phyloP scores from a whole-genome alignment of 2,113 vertebrate species.

The Saimiri boliviensis region DNA sequence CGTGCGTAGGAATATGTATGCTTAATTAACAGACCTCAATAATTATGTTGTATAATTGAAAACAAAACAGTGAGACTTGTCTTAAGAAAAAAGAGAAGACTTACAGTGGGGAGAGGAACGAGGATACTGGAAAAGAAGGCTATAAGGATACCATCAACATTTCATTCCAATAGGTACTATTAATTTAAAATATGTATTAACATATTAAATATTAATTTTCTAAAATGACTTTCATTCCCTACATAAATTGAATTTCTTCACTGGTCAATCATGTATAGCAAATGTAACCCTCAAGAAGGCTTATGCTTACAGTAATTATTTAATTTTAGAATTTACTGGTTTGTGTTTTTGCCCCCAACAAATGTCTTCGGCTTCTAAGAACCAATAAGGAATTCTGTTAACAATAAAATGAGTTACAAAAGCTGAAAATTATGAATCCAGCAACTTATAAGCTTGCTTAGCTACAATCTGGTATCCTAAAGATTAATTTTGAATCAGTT shows the following conservation, averaged over 20 bases:
- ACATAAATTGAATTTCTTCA: not conserved
- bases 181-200: slow-evolving; percentile 61
- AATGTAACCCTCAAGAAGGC: not conserved
- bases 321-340: slow-evolving; percentile 29
- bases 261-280: not conserved
- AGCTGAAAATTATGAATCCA: slow-evolving; percentile 67
- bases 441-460: slow-evolving; percentile 82
- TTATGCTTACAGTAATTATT: not conserved
- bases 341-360: slow-evolving; percentile 26
- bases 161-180: not conserved
- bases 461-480: slow-evolving; percentile 70
- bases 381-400: slow-evolving; percentile 60
- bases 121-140: not conserved
- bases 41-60: not conserved
- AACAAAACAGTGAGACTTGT: not conserved
- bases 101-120: not conserved
- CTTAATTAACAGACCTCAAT: not conserved
- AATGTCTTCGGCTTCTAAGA: slow-evolving; percentile 64
- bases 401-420: slow-evolving; percentile 76
- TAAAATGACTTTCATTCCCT: not conserved
- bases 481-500: slow-evolving; percentile 75
- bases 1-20: not conserved
- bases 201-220: slow-evolving; percentile 50
- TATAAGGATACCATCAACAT: not conserved
- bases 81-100: not conserved